Conservation (phyloP, 1,140 invertebrate genomes). For the Manduca sexta region DNA sequence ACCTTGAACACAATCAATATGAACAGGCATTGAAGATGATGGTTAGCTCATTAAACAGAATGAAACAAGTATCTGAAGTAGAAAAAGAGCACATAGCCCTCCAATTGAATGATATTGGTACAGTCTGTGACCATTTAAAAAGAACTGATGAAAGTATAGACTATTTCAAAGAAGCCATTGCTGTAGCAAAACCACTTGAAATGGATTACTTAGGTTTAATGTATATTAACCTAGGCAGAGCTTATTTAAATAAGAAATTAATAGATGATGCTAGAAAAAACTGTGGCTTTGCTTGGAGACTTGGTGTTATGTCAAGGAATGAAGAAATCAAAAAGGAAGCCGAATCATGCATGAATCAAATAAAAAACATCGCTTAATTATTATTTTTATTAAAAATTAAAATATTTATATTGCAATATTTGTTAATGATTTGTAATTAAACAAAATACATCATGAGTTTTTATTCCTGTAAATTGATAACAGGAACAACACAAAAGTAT, state of each 20-base stretch:
- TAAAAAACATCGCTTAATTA: conserved; percentile 56
- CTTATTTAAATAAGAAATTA: conserved; percentile 83
- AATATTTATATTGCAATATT: neutral
- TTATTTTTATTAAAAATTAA: neutral
- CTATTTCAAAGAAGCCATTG: conserved; percentile 82
- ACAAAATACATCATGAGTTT: neutral
- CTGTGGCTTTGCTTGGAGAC: conserved; percentile 81
- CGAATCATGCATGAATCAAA: conserved; percentile 79
- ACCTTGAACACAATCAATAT: conserved; percentile 78
- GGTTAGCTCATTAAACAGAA: conserved; percentile 80
- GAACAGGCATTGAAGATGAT: conserved; percentile 80
- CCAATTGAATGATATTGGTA: conserved; percentile 90
- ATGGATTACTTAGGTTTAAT: conserved; percentile 81
- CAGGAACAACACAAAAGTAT: conserved; percentile 1
- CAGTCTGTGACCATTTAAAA: conserved; percentile 78
- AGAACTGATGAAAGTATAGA: conserved; percentile 80
- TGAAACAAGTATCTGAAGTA: conserved; percentile 78
- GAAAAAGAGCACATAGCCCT: conserved; percentile 83
- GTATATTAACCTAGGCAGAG: conserved; percentile 88
- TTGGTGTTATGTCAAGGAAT: conserved; percentile 79
- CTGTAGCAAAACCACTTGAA: conserved; percentile 78
- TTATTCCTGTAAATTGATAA: conserved; percentile 3
- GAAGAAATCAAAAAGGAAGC: conserved; percentile 79
- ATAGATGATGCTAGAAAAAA: conserved; percentile 79
- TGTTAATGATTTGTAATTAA: neutral